phyloP scores from a whole-genome alignment of 2,113 vertebrate species.

The Athene noctua region DNA sequence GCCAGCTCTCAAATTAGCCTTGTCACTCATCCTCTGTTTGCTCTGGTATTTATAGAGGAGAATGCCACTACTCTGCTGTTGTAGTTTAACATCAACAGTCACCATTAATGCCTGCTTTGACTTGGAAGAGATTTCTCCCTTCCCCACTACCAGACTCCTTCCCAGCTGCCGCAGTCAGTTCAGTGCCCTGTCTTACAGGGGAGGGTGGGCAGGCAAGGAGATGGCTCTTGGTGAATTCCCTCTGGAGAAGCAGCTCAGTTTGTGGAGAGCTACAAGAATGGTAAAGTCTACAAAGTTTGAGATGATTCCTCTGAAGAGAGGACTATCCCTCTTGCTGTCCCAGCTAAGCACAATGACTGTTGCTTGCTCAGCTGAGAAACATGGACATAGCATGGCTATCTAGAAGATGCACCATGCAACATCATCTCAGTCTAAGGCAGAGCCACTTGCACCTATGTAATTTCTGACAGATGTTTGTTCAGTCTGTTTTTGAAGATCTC shows the following conservation, averaged over 20 bases:
- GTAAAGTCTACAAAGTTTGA: background rate
- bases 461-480: background rate
- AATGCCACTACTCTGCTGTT: background rate
- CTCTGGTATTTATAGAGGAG: background rate
- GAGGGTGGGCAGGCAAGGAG: background rate
- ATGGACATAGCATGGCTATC: background rate
- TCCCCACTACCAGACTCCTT: background rate
- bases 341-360: background rate
- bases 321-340: background rate
- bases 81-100: background rate
- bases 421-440: background rate
- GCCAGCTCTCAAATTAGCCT: conserved; percentile 2
- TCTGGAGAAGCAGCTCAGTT: background rate
- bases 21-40: conserved; percentile 1
- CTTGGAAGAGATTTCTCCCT: background rate
- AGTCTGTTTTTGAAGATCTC: background rate
- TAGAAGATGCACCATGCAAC: background rate
- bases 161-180: background rate
- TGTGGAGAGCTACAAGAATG: background rate
- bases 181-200: background rate
- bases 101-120: background rate
- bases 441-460: background rate
- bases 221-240: background rate
- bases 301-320: background rate
- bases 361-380: background rate